phyloP scores from a whole-genome alignment of 2,113 vertebrate genomes.

The Struthidea cinerea region DNA sequence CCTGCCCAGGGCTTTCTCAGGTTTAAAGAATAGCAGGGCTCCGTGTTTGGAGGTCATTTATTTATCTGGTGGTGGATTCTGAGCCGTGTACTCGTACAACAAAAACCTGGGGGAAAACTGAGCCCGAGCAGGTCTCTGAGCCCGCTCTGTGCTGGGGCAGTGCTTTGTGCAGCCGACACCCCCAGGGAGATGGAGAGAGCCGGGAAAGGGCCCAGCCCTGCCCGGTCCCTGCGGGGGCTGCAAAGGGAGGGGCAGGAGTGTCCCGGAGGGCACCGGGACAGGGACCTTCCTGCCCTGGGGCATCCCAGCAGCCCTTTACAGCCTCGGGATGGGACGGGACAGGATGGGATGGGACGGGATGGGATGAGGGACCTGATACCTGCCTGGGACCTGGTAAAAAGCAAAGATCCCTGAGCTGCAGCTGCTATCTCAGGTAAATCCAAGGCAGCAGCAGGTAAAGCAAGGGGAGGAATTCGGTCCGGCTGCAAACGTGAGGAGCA shows the following conservation, averaged over 20 bases:
- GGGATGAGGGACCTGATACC: background rate
- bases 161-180: background rate
- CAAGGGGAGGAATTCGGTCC: background rate
- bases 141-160: background rate
- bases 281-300: background rate
- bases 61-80: background rate
- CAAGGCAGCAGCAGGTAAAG: background rate
- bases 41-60: background rate
- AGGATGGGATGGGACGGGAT: background rate
- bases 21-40: background rate
- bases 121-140: background rate
- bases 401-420: background rate
- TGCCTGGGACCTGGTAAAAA: background rate
- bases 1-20: background rate
- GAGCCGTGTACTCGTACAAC: background rate
- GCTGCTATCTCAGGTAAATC: background rate
- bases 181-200: background rate
- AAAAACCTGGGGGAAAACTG: background rate
- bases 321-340: background rate
- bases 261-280: background rate
- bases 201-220: no score
- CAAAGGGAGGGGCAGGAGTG: background rate
- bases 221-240: background rate
- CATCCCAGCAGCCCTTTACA: background rate
- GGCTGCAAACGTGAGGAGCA: background rate